Percentiles rank a stretch among this genome's conserved stretches.
Evolutionary conservation across 2,113 vertebrate species (phyloP).

Genomic region (Sprattus sprattus): DNA sequence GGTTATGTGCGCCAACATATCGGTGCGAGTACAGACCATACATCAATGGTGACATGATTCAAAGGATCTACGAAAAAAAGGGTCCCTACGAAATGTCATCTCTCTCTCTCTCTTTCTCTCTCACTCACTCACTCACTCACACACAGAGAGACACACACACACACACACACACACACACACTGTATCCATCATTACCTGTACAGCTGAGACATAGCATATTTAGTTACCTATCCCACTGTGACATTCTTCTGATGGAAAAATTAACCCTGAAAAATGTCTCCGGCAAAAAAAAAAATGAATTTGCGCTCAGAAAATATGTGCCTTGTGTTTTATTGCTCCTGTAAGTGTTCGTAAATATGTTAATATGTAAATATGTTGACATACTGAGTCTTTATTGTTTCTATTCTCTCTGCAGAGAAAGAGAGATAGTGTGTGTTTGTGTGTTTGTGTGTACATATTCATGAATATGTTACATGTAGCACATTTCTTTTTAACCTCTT

Average conservation of each 20-base stretch:
- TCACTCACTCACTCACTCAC: neutral
- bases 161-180: neutral
- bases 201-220: neutral
- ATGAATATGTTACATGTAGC: neutral
- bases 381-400: neutral
- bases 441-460: neutral
- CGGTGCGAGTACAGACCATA: neutral
- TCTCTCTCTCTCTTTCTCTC: constrained; percentile 7
- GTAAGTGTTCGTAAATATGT: neutral
- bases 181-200: neutral
- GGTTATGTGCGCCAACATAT: constrained; percentile 7
- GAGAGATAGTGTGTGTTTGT: neutral
- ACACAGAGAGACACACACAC: neutral
- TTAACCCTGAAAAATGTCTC: neutral
- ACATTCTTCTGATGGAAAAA: neutral
- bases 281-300: neutral
- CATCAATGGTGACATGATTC: constrained; percentile 5
- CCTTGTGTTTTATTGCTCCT: neutral
- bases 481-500: neutral
- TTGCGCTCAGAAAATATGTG: neutral
- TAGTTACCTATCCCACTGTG: neutral
- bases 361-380: neutral
- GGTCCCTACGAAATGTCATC: neutral
- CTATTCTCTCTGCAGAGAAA: neutral
- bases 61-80: neutral